Base-by-base conservation (phyloP, 2,797 vertebrate species). In the Epinephelus coioides region DNA sequence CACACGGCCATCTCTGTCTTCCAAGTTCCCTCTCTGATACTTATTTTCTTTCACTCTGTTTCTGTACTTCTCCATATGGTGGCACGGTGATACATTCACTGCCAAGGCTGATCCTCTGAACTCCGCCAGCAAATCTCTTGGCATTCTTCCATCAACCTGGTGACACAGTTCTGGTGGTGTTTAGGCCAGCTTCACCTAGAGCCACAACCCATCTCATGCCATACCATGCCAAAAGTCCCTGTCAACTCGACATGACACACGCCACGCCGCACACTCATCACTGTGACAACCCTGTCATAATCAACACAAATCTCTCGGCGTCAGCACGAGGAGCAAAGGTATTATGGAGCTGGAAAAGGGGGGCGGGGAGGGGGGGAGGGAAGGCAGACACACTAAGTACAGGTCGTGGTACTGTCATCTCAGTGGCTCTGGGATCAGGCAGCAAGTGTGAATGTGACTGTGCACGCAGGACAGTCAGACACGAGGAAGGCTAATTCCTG, bases 201-300 rank as follows among this genome's bases (percentile, higher is more conserved):
- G 84, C 83, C 84, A 69, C 80, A 83, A 66, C 73, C 69, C 75
- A 78, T 74, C 78, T 78, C 79, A 23, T 23, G 23, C 2, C 23
- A 23, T 73, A 65, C 82, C 64, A 81, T 76, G 80, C 82, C 87
- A 90, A 90, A 90, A 86, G 76, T 81, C 71, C 71, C 78, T 66
- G 84, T 94, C 91, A 91, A 84, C 80, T 91, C 73, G 73, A 89
- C 88, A 75, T 87, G 91, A 94, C 92, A 92, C 88, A 90, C 73
- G 85, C 87, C 90, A 88, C 84, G 27, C 83, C 47, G 55, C 88
- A 86, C 84, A 73, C 81, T 91, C 90, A 90, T 94, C 94, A 92
- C 88, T 83, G 76, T 90, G 93, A 94, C 93, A 93, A 86, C 79
- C 86, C 89, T 92, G 92, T 94, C 94, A 92, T 87, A 93, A 93